Base-by-base conservation (phyloP, 2,113 vertebrate species). In the Zapus hudsonius region DNA sequence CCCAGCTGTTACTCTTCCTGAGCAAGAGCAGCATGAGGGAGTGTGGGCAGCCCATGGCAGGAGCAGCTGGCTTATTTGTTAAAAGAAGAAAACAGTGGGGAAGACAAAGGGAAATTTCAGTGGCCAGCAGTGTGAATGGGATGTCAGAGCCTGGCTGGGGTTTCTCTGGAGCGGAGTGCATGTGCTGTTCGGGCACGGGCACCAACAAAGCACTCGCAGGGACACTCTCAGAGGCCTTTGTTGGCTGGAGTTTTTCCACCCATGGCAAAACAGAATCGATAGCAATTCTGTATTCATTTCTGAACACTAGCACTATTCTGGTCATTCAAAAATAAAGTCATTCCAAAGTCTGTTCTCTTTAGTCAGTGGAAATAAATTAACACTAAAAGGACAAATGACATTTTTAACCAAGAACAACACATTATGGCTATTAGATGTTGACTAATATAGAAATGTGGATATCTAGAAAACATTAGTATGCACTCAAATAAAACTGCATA, bases 61-160 rank as follows among this genome's bases (percentile, higher is more conserved):
- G 25, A 92, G 96, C 96, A 96, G 95, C 96, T 96, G 96, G 93
- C 59, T 89, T 86, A 40, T 90, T 92, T 96, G 94, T 86, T 88
- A 95, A 52, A 79, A 84, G 57, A 15, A 69, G 78, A 76, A 93
- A 90, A 66, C 4, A 90, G 73, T 80, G 79, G 66, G 25, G 55
- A 87, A 92, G 95, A 94, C 95, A 96, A 96, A 97, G 81, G 87
- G 87, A 94, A 83, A 79, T 92, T 69, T 91, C 75, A 40, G 72
- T 7, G 38, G 55, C 63, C 31, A 78, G 47, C 33, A 3, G 36
- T 20, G 13, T 70, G 57, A 95, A 64, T 74, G 90, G 87, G 61
- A 92, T 63, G 36, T 23, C 25, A n/a, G 72, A 74, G 47, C 17
- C 38, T 83, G 76, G 67, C 36, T 78, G 3, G 36, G 78, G 33